phyloP scores from a whole-genome alignment of 2,888 invertebrate species.

The Selenia dentaria region DNA sequence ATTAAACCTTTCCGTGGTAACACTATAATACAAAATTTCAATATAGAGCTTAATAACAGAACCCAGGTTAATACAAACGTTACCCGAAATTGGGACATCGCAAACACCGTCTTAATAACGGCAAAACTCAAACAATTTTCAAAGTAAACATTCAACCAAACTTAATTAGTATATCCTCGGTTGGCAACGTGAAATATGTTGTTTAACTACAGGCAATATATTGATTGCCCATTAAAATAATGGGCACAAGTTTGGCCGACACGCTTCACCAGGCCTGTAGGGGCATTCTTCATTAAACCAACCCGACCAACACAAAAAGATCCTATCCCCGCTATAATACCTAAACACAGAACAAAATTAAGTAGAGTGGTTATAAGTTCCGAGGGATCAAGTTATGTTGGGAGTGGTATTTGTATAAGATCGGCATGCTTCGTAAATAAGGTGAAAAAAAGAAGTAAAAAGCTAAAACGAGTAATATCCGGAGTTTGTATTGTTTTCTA shows the following conservation, averaged over 20 bases:
- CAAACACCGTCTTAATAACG: constrained; percentile 69
- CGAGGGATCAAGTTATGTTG: constrained; percentile 43
- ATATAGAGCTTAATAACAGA: constrained; percentile 12
- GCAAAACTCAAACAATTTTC: constrained; percentile 72
- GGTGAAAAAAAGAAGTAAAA: constrained; percentile 69
- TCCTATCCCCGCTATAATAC: constrained; percentile 22
- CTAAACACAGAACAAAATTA: not conserved
- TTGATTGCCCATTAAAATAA: constrained; percentile 78
- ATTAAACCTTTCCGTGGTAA: not conserved
- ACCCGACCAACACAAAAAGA: constrained; percentile 26
- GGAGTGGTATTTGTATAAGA: constrained; percentile 62
- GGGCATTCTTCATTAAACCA: constrained; percentile 58
- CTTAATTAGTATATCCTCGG: constrained; percentile 72
- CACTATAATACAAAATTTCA: constrained; percentile 11
- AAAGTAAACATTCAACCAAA: constrained; percentile 77
- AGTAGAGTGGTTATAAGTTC: constrained; percentile 7
- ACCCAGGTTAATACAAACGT: constrained; percentile 27
- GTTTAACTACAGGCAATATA: constrained; percentile 67
- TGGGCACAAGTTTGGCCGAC: constrained; percentile 65
- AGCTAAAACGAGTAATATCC: constrained; percentile 80
- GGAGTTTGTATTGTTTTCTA: constrained; percentile 72
- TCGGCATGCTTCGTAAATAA: constrained; percentile 64
- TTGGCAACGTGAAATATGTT: constrained; percentile 61
- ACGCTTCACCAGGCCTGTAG: constrained; percentile 59
- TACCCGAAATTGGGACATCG: constrained; percentile 54